Base-by-base conservation (phyloP, 2,113 vertebrate genomes). In the Brachypodius melanocephalos region DNA sequence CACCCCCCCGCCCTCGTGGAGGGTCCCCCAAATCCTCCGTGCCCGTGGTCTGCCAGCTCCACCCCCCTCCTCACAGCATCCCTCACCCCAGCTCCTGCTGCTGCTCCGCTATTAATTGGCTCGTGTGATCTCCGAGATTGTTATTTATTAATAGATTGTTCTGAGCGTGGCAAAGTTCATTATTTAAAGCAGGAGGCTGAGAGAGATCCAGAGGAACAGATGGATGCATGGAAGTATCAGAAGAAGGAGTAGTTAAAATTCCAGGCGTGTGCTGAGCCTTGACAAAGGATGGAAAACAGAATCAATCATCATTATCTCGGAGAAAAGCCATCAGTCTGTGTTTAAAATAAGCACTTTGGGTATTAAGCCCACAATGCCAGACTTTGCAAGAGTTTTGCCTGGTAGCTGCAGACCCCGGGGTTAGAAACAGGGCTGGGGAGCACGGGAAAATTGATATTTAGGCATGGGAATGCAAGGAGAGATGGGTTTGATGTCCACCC, bases 131-230 rank as follows among this genome's bases (percentile, higher is more conserved):
- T 85, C 95, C 3, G 52, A 65, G 89, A 94, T 94, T 84, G 77
- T 96, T 97, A 97, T 92, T 97, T 97, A 97, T 97, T 97, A 97
- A 96, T 95, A 97, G 95, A 94, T 93, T 74, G 86, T 91, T 94
- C 51, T 7, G 67, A 96, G 75, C 51, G 14, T 65, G 65, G 82
- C 90, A 85, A 55, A 95, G 95, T 95, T 96, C 78, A 95, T 97
- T 90, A 91, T 95, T 97, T 96, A 95, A 93, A 95, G 88, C 68
- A 69, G 66, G 91, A 96, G 83, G 92, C 93, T 48, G 85, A 85
- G 82, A 95, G 85, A 46, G 85, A 96, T 93, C 87, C 87, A 94
- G 71, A 51, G 87, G 85, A 96, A 95, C 87, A 96, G 96, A 96
- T 92, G 80, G 94, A 95, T 89, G 52, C 28, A 57, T 85, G 73